Conservation (phyloP, 2,113 vertebrate species). For the Vireo altiloquus region DNA sequence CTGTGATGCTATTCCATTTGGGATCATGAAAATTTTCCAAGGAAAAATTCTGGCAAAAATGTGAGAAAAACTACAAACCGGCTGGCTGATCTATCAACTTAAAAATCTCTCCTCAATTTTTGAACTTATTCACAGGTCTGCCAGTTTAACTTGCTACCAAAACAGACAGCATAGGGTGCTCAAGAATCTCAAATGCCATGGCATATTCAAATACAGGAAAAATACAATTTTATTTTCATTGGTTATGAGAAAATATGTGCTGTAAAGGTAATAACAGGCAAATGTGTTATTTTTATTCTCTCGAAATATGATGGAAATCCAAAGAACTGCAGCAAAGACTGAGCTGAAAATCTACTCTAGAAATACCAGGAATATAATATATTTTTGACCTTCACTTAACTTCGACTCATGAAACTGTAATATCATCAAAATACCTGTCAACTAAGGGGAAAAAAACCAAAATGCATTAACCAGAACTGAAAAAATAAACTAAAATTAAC, state of each 20-base stretch:
- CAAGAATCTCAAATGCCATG: neutral
- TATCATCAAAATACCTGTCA: neutral
- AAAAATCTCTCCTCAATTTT: neutral
- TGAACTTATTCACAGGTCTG: neutral
- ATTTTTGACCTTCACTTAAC: neutral
- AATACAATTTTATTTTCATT: neutral
- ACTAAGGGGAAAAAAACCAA: neutral
- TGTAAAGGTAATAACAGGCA: neutral
- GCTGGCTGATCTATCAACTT: neutral
- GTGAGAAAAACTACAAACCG: neutral
- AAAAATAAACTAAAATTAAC: neutral
- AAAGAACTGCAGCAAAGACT: neutral
- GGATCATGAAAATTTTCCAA: neutral
- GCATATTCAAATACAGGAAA: neutral
- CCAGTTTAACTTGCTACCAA: neutral
- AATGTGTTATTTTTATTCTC: neutral
- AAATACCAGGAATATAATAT: neutral
- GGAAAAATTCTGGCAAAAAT: neutral
- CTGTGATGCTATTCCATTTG: neutral
- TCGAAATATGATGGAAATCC: neutral
- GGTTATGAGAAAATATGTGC: neutral
- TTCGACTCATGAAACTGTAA: neutral
- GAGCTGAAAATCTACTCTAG: neutral
- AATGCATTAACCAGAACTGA: neutral
- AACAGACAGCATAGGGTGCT: neutral